Evolutionary conservation across 2,797 vertebrate species (phyloP).

Genomic region (Molossus molossus): DNA sequence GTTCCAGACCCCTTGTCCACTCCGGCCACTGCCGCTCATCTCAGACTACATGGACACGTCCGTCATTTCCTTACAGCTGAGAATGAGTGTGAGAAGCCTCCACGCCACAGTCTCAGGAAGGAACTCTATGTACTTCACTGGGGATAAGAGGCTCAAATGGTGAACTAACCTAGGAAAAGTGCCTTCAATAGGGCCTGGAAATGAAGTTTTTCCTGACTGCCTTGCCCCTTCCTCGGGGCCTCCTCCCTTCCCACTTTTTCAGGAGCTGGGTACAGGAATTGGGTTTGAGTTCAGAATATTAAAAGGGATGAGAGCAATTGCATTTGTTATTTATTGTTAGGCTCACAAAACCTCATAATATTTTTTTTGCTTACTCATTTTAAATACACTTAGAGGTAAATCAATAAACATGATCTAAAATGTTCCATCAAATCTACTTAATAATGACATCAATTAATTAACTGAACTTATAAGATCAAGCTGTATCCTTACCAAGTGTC

Average conservation of each 20-base stretch:
- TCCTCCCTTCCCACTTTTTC: neutral
- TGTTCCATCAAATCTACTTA: slow-evolving; percentile 20
- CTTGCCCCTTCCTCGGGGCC: neutral
- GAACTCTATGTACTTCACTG: neutral
- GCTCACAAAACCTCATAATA: slow-evolving; percentile 1
- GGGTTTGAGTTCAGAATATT: neutral
- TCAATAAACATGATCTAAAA: slow-evolving; percentile 22
- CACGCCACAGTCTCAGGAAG: neutral
- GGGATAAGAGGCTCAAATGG: neutral
- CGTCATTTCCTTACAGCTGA: neutral
- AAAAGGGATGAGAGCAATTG: neutral
- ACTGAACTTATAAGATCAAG: slow-evolving; percentile 65
- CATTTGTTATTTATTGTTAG: neutral
- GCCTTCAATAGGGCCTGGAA: neutral
- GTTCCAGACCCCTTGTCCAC: neutral
- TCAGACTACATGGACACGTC: neutral
- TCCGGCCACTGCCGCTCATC: neutral
- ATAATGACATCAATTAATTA: slow-evolving; percentile 45
- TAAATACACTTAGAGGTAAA: slow-evolving; percentile 14
- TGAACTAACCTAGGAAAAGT: neutral
- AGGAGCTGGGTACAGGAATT: neutral
- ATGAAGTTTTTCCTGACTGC: neutral
- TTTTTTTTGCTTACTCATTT: slow-evolving; percentile 23
- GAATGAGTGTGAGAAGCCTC: neutral
- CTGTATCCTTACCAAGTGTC: slow-evolving; percentile 92